Percentiles rank a stretch among this genome's conserved stretches.
These are phyloP conservation scores for Drosophila bifasciata DNA, from an alignment of 1,140 invertebrate species.

Conservation along the genomic window DNA sequence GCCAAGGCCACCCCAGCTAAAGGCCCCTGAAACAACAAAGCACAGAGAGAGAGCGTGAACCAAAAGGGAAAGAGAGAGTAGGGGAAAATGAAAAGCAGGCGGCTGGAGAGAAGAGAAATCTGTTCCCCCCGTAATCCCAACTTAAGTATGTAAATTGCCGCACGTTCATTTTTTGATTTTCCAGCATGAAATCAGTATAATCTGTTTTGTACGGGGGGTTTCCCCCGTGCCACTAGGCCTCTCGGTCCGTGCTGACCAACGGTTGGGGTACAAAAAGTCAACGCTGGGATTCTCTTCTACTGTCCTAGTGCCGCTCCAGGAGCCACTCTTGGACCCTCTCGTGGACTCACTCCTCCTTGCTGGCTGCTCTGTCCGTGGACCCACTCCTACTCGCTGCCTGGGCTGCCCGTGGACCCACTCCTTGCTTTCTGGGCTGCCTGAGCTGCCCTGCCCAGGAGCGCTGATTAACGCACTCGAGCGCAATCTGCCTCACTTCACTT, in stretches of 20 bases:
- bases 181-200: slow-evolving; percentile 80
- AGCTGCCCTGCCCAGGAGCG: slow-evolving; percentile 59
- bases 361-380: too few relatives aligned
- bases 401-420: too few relatives aligned
- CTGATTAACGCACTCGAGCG: slow-evolving; percentile 81
- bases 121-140: slow-evolving; percentile 41
- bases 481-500: slow-evolving; percentile 81
- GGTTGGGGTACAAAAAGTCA: slow-evolving; percentile 58
- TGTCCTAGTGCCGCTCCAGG: slow-evolving; percentile 16
- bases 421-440: slow-evolving; percentile 1
- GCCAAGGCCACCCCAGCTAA: slow-evolving; percentile 32
- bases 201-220: slow-evolving; percentile 66
- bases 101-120: slow-evolving; percentile 21
- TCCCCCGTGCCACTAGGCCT: too few relatives aligned
- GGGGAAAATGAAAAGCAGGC: neutral
- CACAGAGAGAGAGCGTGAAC: slow-evolving; percentile 2
- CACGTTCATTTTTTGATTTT: slow-evolving; percentile 82
- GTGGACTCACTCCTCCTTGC: neutral
- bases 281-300: slow-evolving; percentile 36
- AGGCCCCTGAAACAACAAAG: slow-evolving; percentile 30
- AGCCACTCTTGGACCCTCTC: too few relatives aligned
- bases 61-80: slow-evolving; percentile 3
- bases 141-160: slow-evolving; percentile 82
- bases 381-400: too few relatives aligned
- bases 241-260: slow-evolving; percentile 30